phyloP scores from a whole-genome alignment of 1,140 invertebrate genomes.

The Anastrepha ludens region DNA sequence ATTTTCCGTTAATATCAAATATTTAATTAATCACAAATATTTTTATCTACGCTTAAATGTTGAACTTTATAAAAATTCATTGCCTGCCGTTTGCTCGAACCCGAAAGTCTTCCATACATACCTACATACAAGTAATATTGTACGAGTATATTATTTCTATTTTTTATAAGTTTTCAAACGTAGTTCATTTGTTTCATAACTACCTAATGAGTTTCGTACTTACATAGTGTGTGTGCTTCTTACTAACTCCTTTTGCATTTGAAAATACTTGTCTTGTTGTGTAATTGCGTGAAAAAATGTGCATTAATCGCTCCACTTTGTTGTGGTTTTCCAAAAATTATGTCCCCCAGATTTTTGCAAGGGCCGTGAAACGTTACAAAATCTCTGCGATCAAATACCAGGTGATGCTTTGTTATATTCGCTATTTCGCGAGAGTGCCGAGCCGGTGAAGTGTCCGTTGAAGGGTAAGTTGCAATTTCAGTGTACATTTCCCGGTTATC shows the following conservation, averaged over 20 bases:
- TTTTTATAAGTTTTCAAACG: not conserved
- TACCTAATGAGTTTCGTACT: not conserved
- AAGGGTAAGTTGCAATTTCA: constrained; percentile 75
- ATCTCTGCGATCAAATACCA: constrained; percentile 88
- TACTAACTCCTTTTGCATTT: constrained; percentile 32
- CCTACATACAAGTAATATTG: not conserved
- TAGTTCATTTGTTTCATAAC: not conserved
- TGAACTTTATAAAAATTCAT: not conserved
- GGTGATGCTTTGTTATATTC: constrained; percentile 91
- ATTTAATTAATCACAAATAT: too few relatives aligned
- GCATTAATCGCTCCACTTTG: constrained; percentile 73
- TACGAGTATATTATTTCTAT: not conserved
- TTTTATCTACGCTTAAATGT: too few relatives aligned
- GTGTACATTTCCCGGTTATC: not conserved
- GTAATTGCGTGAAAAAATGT: constrained; percentile 65
- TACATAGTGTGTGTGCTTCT: constrained; percentile 45
- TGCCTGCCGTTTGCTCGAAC: constrained; percentile 25
- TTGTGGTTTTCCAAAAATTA: constrained; percentile 71
- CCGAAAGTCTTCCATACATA: not conserved
- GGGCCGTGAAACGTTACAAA: constrained; percentile 82
- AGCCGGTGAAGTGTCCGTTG: constrained; percentile 88
- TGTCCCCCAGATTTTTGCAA: constrained; percentile 85
- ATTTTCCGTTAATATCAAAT: too few relatives aligned
- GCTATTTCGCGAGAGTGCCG: constrained; percentile 89
- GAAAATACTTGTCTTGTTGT: constrained; percentile 44